These are phyloP conservation scores for Rhombomys opimus DNA, from an alignment of 2,113 vertebrate species.

Conservation along the genomic window DNA sequence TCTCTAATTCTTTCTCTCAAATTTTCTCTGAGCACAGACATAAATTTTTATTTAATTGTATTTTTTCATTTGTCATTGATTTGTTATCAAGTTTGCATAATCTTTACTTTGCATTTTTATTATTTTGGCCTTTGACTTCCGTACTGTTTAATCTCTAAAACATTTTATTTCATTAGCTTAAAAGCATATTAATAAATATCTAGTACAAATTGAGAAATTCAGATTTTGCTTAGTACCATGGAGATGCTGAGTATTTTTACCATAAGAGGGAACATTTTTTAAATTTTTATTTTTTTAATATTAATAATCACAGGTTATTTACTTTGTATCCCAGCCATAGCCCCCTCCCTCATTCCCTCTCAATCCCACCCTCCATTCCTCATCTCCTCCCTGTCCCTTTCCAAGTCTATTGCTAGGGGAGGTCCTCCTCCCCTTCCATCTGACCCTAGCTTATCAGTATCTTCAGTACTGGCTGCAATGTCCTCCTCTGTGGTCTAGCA, in stretches of 20 bases:
- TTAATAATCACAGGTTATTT: no score
- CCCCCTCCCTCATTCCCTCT: no score
- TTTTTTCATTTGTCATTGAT: background rate
- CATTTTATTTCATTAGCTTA: background rate
- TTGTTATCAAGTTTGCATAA: background rate
- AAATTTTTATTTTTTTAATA: no score
- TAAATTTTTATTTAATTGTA: background rate
- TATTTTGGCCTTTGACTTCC: background rate
- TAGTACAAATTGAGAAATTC: background rate
- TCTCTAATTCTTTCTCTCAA: background rate
- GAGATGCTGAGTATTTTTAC: background rate
- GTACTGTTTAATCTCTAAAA: background rate
- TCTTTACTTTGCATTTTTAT: constrained; percentile 3
- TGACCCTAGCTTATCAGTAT: no score
- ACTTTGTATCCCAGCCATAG: no score
- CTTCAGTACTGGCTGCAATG: no score
- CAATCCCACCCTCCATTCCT: no score
- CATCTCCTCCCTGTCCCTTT: no score
- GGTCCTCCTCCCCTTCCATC: no score
- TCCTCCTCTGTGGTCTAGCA: no score
- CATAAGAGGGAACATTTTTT: background rate
- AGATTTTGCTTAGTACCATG: background rate
- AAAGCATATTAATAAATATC: background rate
- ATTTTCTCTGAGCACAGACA: background rate
- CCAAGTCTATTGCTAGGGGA: no score